A percentile compares a stretch with the other conserved stretches of the same genome.
phyloP scores from a whole-genome alignment of 1,140 invertebrate genomes.

The Ceratosolen solmsi region DNA sequence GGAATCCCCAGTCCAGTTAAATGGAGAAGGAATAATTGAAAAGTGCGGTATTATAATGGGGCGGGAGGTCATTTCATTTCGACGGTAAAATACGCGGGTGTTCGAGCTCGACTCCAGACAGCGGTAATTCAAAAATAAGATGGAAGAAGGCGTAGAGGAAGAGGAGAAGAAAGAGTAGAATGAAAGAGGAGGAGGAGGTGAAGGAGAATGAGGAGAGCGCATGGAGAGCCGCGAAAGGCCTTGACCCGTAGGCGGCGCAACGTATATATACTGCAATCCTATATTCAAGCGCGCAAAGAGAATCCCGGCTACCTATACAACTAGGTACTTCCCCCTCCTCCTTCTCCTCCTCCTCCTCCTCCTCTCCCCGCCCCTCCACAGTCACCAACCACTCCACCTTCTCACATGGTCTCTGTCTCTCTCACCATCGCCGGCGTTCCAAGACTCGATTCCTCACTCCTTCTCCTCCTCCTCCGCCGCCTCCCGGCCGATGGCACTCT shows the following conservation, averaged over 20 bases:
- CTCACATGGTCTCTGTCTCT: neutral
- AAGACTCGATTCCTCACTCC: neutral
- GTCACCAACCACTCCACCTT: neutral
- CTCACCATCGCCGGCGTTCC: neutral
- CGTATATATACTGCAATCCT: conserved; percentile 13
- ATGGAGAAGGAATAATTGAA: neutral
- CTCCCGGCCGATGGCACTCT: neutral
- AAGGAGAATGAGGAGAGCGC: neutral
- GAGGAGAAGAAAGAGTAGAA: neutral
- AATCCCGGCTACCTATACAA: conserved; percentile 33
- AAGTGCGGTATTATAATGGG: neutral
- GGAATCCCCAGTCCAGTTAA: neutral
- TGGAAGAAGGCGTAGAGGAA: no score
- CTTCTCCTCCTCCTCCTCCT: neutral
- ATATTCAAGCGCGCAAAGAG: neutral
- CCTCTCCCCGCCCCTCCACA: neutral
- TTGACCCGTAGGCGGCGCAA: conserved; percentile 43
- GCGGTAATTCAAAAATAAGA: neutral
- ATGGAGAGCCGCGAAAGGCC: conserved; percentile 36
- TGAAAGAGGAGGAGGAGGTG: neutral
- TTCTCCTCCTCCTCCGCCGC: no score
- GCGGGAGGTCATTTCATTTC: no score
- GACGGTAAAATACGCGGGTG: neutral
- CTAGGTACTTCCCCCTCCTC: neutral
- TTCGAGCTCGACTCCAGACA: neutral